Evolutionary conservation across 2,113 vertebrate genomes (phyloP).

Genomic region (Empidonax traillii): DNA sequence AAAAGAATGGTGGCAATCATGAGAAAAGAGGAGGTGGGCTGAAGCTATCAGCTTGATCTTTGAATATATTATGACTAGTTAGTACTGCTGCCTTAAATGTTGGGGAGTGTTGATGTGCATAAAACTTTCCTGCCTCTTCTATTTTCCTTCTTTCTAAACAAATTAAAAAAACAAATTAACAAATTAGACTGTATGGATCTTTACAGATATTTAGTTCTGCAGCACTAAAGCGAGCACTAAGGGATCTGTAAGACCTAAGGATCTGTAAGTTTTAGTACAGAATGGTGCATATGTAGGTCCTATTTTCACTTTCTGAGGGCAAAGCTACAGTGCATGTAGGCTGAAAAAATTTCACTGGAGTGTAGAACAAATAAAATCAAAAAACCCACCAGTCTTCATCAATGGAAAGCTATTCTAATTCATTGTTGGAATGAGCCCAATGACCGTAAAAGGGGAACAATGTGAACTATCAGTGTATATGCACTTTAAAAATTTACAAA

Average conservation of each 20-base stretch:
- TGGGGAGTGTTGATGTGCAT: neutral
- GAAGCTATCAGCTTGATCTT: slow-evolving; percentile 56
- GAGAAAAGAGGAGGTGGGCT: slow-evolving; percentile 56
- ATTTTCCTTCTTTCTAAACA: neutral
- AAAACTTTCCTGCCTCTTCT: neutral
- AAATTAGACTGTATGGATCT: neutral
- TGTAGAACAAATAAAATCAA: neutral
- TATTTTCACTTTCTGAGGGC: neutral
- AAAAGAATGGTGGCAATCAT: slow-evolving; percentile 47
- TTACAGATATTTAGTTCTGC: neutral
- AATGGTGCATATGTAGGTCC: neutral
- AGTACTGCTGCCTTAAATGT: slow-evolving; percentile 10
- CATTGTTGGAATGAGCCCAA: neutral
- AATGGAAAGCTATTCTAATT: neutral
- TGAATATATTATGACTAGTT: slow-evolving; percentile 51
- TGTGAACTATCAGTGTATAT: fast-evolving
- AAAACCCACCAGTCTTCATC: neutral
- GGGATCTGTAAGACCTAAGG: neutral
- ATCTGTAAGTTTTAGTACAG: neutral
- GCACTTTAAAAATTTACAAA: neutral
- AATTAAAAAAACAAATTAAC: slow-evolving; percentile 9
- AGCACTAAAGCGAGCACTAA: neutral
- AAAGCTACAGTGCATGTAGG: neutral
- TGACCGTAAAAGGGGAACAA: slow-evolving; percentile 8
- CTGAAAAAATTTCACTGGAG: neutral